phyloP scores from a whole-genome alignment of 2,113 vertebrate genomes.

The Gavialis gangeticus region DNA sequence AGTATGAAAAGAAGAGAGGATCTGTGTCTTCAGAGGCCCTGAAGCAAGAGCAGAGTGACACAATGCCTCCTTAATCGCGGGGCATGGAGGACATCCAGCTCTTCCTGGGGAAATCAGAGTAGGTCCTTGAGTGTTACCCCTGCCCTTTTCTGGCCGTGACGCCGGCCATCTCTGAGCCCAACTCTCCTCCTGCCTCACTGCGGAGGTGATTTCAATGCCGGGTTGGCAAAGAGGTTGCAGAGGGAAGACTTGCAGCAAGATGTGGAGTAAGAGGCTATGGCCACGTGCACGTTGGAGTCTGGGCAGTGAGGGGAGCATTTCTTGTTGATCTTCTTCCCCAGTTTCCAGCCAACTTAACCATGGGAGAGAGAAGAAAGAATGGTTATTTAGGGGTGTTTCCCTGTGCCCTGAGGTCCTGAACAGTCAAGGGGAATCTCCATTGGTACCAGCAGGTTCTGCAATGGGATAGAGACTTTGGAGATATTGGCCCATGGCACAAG shows the following conservation, averaged over 20 bases:
- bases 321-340: slow-evolving; percentile 71
- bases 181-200: not conserved
- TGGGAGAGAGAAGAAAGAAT: not conserved
- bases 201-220: slow-evolving; percentile 28
- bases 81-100: fast-evolving
- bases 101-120: not conserved
- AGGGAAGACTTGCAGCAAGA: slow-evolving; percentile 59
- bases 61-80: not conserved
- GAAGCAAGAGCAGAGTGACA: not conserved
- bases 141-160: not conserved
- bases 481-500: too few relatives aligned
- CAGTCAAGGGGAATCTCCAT: not conserved
- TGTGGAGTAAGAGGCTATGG: slow-evolving; percentile 52
- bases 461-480: too few relatives aligned
- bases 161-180: not conserved
- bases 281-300: slow-evolving; percentile 47
- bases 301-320: slow-evolving; percentile 63
- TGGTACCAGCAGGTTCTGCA: too few relatives aligned
- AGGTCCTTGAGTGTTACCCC: not conserved
- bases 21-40: not conserved
- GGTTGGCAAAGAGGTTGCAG: slow-evolving; percentile 47
- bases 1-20: not conserved
- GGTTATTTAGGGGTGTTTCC: not conserved
- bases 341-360: slow-evolving; percentile 29
- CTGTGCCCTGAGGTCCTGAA: not conserved